Evolutionary conservation across 2,797 vertebrate species (phyloP), one percentile per base, ranked within the genome.

Genomic region (Pipistrellus nathusii): DNA sequence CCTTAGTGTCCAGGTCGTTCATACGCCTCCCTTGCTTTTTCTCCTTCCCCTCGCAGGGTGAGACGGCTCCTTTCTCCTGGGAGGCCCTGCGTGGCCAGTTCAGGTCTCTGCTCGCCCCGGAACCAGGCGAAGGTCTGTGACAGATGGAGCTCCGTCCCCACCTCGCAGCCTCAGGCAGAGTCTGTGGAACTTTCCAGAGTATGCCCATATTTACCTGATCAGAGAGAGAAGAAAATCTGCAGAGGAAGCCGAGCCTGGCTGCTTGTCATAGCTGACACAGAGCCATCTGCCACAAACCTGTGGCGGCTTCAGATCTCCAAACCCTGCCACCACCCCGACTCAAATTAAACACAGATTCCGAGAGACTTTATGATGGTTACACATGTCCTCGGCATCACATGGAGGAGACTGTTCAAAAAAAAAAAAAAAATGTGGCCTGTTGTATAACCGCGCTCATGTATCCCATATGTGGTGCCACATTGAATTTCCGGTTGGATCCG

Each of bases 261-360:
- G 98, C 98, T 99, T 99, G 98, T 99, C 99, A 99, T 99, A 99
- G 99, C 99, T 99, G 99, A 99, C 99, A 99, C 98, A 97, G 98
- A 98, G 98, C 99, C 99, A 99, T 99, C 99, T 99, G 99, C 99
- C 99, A 98, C 99, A 99, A 99, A 99, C 99, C 99, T 99, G 99
- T 99, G 99, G 99, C 98, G 97, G 98, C 98, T 98, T 99, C 98
- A 98, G 98, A 98, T 98, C 98, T 98, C 98, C 98, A 98, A 98
- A 98, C 96, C 98, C 98, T 98, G 98, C 98, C 98, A 98, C 98
- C 98, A 98, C 98, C 98, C 97, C 96, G 97, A 98, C 98, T 98
- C 98, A 99, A 99, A 99, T 99, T 98, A 99, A 99, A 99, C 98
- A 98, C 99, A 99, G 98, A 99, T 98, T 98, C 98, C 98, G 98